Conservation (phyloP, 2,888 invertebrate genomes). For the Argyra leucocephala region DNA sequence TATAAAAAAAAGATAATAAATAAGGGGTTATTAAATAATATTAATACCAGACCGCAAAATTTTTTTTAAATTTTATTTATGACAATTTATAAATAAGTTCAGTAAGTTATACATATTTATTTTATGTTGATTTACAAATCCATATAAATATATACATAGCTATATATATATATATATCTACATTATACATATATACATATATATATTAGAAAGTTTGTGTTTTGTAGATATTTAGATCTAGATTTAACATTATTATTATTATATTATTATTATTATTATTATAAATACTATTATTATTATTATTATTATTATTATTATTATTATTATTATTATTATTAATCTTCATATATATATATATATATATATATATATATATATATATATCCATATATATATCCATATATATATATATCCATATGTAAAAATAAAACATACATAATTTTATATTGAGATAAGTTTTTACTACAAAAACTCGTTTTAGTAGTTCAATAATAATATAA, state of each 20-base stretch:
- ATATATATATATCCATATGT: no score
- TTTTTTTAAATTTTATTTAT: background rate
- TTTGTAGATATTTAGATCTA: conserved; percentile 5
- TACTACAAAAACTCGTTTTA: conserved; percentile 5
- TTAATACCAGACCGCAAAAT: background rate
- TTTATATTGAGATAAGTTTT: conserved; percentile 6
- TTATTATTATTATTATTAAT: no score
- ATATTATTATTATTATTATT: no score
- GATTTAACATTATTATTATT: conserved; percentile 2
- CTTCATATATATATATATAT: no score
- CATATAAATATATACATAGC: background rate
- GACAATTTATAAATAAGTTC: background rate
- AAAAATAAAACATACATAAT: no score
- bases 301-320: no score
- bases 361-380: no score
- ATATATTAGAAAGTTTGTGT: conserved; percentile 4
- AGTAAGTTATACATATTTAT: conserved; percentile 2
- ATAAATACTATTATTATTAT: no score
- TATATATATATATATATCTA: background rate
- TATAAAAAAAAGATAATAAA: background rate
- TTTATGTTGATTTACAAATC: background rate
- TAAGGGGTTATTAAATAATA: background rate
- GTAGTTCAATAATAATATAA: conserved; percentile 1
- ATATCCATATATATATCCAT: no score
- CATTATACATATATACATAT: background rate